Conservation (phyloP, 2,888 invertebrate species). For the Tipula lateralis region DNA sequence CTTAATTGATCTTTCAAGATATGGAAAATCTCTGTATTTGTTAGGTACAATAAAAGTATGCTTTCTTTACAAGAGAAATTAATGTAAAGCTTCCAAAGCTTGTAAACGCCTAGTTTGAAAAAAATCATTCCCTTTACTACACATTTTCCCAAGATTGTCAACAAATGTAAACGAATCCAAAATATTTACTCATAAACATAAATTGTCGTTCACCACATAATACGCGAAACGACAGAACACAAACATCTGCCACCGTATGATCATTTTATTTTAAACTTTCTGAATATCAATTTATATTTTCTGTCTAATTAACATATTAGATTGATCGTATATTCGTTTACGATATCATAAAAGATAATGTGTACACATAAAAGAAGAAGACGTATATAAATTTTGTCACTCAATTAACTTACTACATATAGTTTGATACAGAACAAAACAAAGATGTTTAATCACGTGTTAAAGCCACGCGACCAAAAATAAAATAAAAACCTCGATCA, state of each 20-base stretch:
- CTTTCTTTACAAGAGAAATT: too few relatives aligned
- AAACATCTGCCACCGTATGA: neutral
- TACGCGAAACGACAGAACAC: neutral
- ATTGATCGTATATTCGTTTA: neutral
- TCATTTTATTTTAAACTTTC: neutral
- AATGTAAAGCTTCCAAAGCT: too few relatives aligned
- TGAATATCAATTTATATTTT: neutral
- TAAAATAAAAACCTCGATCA: neutral
- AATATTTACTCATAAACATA: neutral
- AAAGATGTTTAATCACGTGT: conserved; percentile 7
- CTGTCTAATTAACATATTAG: neutral
- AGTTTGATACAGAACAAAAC: neutral
- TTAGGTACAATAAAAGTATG: too few relatives aligned
- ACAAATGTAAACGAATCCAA: neutral
- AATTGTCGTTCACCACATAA: neutral
- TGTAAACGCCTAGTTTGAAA: too few relatives aligned
- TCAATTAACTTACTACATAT: conserved; percentile 19
- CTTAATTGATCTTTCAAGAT: too few relatives aligned
- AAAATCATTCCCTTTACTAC: too few relatives aligned
- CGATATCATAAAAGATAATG: neutral
- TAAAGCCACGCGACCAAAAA: conserved; percentile 29
- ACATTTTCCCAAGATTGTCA: neutral
- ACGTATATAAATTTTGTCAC: conserved; percentile 20
- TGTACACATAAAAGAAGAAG: neutral
- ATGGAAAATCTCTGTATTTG: too few relatives aligned